phyloP scores from a whole-genome alignment of 2,113 vertebrate species.

The Oreocharis arfaki region DNA sequence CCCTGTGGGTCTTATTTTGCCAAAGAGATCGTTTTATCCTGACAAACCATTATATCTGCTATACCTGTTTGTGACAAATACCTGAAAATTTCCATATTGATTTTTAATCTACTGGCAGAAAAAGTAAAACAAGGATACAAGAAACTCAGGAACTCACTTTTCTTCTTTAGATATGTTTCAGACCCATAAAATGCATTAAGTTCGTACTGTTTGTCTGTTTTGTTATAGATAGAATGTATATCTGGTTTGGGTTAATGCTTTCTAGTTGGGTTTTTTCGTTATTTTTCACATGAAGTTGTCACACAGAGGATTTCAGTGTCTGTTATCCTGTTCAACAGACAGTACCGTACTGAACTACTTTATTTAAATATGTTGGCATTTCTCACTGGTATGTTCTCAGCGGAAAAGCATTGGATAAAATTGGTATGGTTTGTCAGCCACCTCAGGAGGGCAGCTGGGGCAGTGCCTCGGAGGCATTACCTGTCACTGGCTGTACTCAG shows the following conservation, averaged over 20 bases:
- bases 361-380: background rate
- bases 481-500: background rate
- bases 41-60: background rate
- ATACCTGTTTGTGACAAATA: background rate
- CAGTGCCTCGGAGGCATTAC: background rate
- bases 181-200: background rate
- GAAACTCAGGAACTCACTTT: background rate
- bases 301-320: background rate
- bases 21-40: background rate
- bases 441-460: background rate
- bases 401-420: background rate
- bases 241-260: background rate
- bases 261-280: background rate
- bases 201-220: background rate
- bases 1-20: background rate
- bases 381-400: background rate
- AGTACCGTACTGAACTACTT: background rate
- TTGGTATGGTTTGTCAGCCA: background rate
- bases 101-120: background rate
- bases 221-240: background rate
- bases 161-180: background rate
- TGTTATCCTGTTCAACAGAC: background rate
- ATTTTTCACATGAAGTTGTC: background rate
- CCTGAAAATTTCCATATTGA: background rate
- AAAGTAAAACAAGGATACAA: background rate